Conservation (phyloP, 2,888 invertebrate genomes). For the Machimus rusticus region DNA sequence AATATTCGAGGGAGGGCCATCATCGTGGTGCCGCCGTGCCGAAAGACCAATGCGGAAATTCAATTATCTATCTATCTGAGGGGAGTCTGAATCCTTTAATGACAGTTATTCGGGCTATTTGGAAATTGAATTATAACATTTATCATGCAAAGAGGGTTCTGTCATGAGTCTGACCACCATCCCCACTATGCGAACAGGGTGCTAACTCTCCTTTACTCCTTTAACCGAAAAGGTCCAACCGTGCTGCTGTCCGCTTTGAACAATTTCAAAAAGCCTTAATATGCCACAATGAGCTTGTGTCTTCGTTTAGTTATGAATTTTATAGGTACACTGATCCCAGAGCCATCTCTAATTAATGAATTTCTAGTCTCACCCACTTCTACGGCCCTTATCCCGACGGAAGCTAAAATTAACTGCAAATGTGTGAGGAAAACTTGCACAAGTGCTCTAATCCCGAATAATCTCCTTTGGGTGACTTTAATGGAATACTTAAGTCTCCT, state of each 20-base stretch:
- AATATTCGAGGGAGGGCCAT: neutral
- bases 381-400: neutral
- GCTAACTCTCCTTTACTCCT: neutral
- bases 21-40: neutral
- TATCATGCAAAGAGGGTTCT: conserved; percentile 50
- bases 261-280: neutral
- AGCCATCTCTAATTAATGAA: conserved; percentile 9
- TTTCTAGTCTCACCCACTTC: conserved; percentile 7
- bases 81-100: conserved; percentile 60
- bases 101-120: conserved; percentile 64
- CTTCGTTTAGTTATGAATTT: conserved; percentile 1
- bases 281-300: conserved; percentile 17
- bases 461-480: conserved; percentile 47
- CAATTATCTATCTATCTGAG: conserved; percentile 13
- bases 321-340: neutral
- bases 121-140: conserved; percentile 63
- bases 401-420: conserved; percentile 6
- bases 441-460: conserved; percentile 41
- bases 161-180: neutral
- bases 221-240: neutral
- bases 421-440: conserved; percentile 27
- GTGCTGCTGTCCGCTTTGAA: neutral
- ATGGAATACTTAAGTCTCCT: conserved; percentile 43
- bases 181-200: neutral
- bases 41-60: conserved; percentile 10